phyloP scores from a whole-genome alignment of 2,113 vertebrate species.

The Monopterus albus region DNA sequence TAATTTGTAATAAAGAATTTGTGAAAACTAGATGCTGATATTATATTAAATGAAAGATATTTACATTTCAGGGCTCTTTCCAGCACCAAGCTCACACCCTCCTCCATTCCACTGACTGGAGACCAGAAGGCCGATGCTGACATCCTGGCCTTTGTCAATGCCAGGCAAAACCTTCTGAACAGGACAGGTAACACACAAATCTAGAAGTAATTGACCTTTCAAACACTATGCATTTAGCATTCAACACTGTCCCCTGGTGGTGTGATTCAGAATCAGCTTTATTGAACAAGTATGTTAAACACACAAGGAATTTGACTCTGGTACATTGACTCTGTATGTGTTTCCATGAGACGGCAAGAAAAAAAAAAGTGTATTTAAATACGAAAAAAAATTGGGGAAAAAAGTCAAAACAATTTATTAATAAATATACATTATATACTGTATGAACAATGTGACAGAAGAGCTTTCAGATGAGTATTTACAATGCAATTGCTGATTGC shows the following conservation, averaged over 20 bases:
- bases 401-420: too few species aligned
- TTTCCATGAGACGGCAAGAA: too few species aligned
- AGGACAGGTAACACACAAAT: slow-evolving; percentile 82
- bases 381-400: too few species aligned
- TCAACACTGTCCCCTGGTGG: slow-evolving; percentile 53
- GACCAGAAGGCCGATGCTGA: slow-evolving; percentile 89
- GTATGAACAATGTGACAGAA: too few species aligned
- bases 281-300: too few species aligned
- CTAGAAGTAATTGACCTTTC: neutral
- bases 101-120: slow-evolving; percentile 88
- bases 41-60: neutral
- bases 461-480: too few species aligned
- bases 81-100: slow-evolving; percentile 64
- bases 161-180: slow-evolving; percentile 87
- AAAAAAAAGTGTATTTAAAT: too few species aligned
- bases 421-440: too few species aligned
- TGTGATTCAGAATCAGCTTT: too few species aligned
- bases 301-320: too few species aligned
- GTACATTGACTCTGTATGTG: too few species aligned
- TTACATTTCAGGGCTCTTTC: slow-evolving; percentile 77
- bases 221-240: neutral
- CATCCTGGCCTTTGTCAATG: slow-evolving; percentile 92
- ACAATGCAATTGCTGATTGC: too few species aligned
- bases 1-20: neutral
- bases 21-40: neutral